Base-by-base conservation (phyloP, 2,113 vertebrate genomes). In the Thymallus thymallus region DNA sequence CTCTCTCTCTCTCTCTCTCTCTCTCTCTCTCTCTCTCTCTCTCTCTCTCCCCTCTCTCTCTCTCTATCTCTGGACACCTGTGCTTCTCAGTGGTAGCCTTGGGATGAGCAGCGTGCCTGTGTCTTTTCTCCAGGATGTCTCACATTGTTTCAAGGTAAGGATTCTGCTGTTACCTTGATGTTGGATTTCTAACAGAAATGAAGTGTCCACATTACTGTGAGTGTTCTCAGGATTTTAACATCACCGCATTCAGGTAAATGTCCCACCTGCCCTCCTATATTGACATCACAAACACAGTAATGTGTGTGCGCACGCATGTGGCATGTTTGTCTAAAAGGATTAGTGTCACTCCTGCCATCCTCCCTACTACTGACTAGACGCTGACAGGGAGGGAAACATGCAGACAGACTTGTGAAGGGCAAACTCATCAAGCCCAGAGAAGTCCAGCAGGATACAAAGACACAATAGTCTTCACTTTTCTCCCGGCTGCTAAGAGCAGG, bases 381-480 rank as follows among this genome's bases (percentile, higher is more conserved):
- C 62, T 76, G 80, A 64, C 62, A 72, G 60, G 6, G 41, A 30
- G 46, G 32, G 65, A 58, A 70, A 74, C 14, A 78, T 81, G n/a
- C 69, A 82, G 74, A 51, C 48, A 60, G 56, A 75, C 81, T 68
- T 22, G 13, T 7, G 32, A 86, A 84, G 86, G 83, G 78, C 81
- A 85, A 86, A 87, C 72, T 81, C 78, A 77, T 85, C 80, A 76
- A 79, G 74, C 80, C 69, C 68, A 48, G 56, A 75, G 80, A 78
- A 62, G 48, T 16, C 73, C 68, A 16, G 62, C 80, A 81, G 79
- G 71, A 83, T 64, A 69, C 62, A 73, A 71, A 80, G 77, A 73
- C 66, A 80, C 81, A 77, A 85, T 85, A 75, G 84, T 69, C 78
- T 60, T 65, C 41, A 78, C 75, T 68, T 80, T 79, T 46, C 77